Evolutionary conservation across 2,797 vertebrate genomes (phyloP), one percentile per base, ranked within the genome.

Genomic region (Eutrigla gurnardus): DNA sequence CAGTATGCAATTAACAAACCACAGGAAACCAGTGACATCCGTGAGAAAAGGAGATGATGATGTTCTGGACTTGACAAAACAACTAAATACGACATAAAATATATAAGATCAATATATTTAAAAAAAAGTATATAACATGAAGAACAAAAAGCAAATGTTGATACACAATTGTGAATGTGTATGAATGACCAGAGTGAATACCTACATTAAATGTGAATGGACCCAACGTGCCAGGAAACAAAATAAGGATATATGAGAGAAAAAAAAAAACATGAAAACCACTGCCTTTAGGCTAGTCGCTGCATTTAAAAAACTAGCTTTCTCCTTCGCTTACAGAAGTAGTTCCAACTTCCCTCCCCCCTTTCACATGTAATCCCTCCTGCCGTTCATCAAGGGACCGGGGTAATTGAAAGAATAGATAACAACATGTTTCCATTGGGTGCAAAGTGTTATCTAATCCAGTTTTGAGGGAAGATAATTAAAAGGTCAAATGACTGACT

Each of bases 401-500:
- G 68, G 45, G 55, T 89, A 92, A 94, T 89, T 93, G 86, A 88
- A 93, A 86, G 75, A 62, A 82, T 50, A 92, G 91, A 93, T 91
- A 90, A 70, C 80, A 67, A 66, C 68, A 68, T 82, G 86, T 91
- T 87, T 88, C 82, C 75, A 88, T 37, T 77, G 78, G 59, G 76
- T 70, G 72, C 65, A 57, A 71, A 75, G 77, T 85, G 82, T 93
- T 93, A 93, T 93, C 92, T 87, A 59, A 76, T 83, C 88, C 77
- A 78, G 73, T 89, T 92, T 91, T 88, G 71, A 88, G 74, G 63
- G 58, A 57, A 90, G 89, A 92, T 93, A 93, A 93, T 94, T 25
- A 92, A 92, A 93, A 94, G 92, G 93, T 92, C 92, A 92, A 93
- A 92, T 42, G 68, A 88, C 77, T 81, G 90, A 88, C 87, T 83